Base-by-base conservation (phyloP, 1,140 invertebrate species). In the Leptinotarsa lineolata region DNA sequence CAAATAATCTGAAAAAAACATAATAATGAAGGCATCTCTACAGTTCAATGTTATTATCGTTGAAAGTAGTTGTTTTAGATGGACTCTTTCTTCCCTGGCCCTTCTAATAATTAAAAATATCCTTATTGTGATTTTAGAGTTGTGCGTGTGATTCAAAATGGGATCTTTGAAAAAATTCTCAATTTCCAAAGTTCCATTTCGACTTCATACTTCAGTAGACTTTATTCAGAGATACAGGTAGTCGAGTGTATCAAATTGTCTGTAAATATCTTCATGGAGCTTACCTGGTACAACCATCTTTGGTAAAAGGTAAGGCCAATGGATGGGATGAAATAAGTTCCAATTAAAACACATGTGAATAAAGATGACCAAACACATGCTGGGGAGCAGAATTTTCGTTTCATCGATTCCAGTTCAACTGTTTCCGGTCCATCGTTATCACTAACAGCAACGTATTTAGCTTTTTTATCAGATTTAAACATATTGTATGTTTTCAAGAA, bases 261-360 rank as follows among this genome's bases (percentile, higher is more conserved):
- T 39, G 8, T 39, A 1, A 2, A 39, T 0, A 8, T 1, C 16
- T 54, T 16, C 48, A 54, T 2, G 48, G 15, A 54, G 22, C 68
- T 87, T 86, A 96, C 95, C 87, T 93, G 91, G 75, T 96, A 90
- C 75, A 98, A 90, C 90, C 93, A 94, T 89, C 96, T 91, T 83
- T 98, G 96, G 83, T 98, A 99, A 86, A 98, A 98, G 18, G 96
- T 98, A n/a, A 99, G 88, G 68, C 94, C 91, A 80, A 99, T 96
- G 8, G 96, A 98, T 70, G 97, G 89, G 5, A 90, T 86, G 84
- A 97, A 97, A 85, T 98, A 98, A 44, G 93, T 85, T 3, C 92
- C 82, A 72, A 98, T 92, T 46, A 94, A 81, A 63, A 85, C 61
- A 21, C 84, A 67, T 12, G 86, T 87, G 75, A 85, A 83, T 12